Evolutionary conservation across 2,797 vertebrate species (phyloP).

Genomic region (Centroberyx gerrardi): DNA sequence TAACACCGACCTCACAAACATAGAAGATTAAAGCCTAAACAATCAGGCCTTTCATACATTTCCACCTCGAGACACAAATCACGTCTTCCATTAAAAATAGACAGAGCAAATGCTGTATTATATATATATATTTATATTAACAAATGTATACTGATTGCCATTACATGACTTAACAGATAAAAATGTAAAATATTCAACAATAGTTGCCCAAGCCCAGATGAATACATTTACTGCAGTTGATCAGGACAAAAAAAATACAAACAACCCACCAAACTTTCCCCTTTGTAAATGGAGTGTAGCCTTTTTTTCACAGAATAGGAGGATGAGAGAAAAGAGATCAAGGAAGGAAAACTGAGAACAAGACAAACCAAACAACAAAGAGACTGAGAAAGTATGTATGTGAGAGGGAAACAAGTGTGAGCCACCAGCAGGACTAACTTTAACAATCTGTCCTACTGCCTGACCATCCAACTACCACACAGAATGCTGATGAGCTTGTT

Average conservation of each 20-base stretch:
- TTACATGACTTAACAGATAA: constrained; percentile 45
- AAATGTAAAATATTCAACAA: constrained; percentile 12
- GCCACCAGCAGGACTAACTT: constrained; percentile 68
- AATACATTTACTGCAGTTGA: constrained; percentile 39
- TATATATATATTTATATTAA: constrained; percentile 73
- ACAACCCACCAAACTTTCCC: constrained; percentile 27
- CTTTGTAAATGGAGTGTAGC: constrained; percentile 20
- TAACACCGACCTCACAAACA: constrained; percentile 45
- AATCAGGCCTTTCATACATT: constrained; percentile 66
- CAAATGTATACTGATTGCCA: constrained; percentile 75
- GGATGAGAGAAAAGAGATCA: neutral
- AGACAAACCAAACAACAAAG: neutral
- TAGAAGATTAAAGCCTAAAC: constrained; percentile 55
- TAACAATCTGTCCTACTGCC: constrained; percentile 64
- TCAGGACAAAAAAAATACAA: constrained; percentile 21
- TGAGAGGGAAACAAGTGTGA: constrained; percentile 21
- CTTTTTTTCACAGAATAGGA: neutral
- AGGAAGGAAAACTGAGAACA: neutral
- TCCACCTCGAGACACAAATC: constrained; percentile 52
- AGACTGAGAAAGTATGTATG: neutral
- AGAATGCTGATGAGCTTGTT: constrained; percentile 73
- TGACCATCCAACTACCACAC: constrained; percentile 46
- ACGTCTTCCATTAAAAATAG: constrained; percentile 67
- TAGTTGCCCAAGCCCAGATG: constrained; percentile 29
- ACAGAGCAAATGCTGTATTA: constrained; percentile 52